Evolutionary conservation across 2,888 invertebrate species (phyloP).

Genomic region (Volucella inanis): DNA sequence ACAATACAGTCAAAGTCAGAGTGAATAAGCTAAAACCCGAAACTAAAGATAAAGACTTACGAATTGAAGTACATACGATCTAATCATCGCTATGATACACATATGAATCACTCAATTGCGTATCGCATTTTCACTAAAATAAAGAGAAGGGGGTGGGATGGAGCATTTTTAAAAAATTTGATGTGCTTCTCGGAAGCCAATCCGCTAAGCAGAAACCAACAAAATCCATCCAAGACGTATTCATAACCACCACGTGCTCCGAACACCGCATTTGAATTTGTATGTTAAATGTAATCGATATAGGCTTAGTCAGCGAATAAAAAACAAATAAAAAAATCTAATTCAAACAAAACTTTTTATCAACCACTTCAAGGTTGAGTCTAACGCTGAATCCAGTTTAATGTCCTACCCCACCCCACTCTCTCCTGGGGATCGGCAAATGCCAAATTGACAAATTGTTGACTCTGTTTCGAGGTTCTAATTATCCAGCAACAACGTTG

Average conservation of each 20-base stretch:
- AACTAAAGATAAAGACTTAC: slow-evolving; percentile 2
- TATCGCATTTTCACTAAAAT: background rate
- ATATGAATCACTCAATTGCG: slow-evolving; percentile 52
- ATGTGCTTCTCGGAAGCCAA: slow-evolving; percentile 30
- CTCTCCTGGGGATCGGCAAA: background rate
- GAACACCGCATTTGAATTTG: slow-evolving; percentile 16
- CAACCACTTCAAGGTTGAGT: background rate
- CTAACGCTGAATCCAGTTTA: slow-evolving; percentile 14
- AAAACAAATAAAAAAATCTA: background rate
- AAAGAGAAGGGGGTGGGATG: too few relatives aligned
- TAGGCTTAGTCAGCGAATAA: slow-evolving; percentile 19
- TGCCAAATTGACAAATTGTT: slow-evolving; percentile 35
- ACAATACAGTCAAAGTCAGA: background rate
- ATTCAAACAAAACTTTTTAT: too few relatives aligned
- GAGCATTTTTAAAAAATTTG: slow-evolving; percentile 3
- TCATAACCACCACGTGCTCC: slow-evolving; percentile 58
- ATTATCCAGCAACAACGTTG: slow-evolving; percentile 31
- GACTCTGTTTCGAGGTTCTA: slow-evolving; percentile 49
- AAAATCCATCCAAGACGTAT: slow-evolving; percentile 18
- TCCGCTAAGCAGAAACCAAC: slow-evolving; percentile 40
- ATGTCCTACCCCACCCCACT: background rate
- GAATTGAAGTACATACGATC: slow-evolving; percentile 41
- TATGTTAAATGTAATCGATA: slow-evolving; percentile 38
- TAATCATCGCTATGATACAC: slow-evolving; percentile 18
- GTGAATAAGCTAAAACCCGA: background rate